These are phyloP conservation scores for Drosophila biarmipes DNA, from an alignment of 1,140 invertebrate species.

Conservation along the genomic window DNA sequence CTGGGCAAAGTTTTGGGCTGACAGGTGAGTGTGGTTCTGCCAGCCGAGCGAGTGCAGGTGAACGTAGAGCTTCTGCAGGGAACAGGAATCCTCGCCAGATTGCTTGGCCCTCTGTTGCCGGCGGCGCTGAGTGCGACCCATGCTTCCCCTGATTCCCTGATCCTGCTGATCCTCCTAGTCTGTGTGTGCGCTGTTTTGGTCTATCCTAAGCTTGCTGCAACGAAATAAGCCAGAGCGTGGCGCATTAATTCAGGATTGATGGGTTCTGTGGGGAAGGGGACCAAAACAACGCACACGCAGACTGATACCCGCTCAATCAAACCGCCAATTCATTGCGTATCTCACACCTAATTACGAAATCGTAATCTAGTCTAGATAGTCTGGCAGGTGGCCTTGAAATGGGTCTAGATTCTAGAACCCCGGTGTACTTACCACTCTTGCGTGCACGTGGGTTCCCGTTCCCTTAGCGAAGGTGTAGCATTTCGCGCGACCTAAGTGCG, in stretches of 20 bases:
- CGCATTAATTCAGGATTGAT: slow-evolving; percentile 38
- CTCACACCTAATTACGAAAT: slow-evolving; percentile 65
- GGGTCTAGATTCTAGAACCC: neutral
- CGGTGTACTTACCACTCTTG: slow-evolving; percentile 61
- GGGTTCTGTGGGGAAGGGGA: slow-evolving; percentile 13
- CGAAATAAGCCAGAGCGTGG: slow-evolving; percentile 72
- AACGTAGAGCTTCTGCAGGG: slow-evolving; percentile 51
- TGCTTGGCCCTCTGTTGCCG: slow-evolving; percentile 20
- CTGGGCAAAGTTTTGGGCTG: slow-evolving; percentile 31
- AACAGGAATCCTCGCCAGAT: neutral
- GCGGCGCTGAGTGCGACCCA: slow-evolving; percentile 74
- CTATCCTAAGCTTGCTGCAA: slow-evolving; percentile 68
- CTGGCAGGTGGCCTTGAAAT: slow-evolving; percentile 64
- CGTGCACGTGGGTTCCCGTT: slow-evolving; percentile 30
- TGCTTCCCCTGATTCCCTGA: slow-evolving; percentile 11
- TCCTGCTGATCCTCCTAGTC: neutral
- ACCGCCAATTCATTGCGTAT: slow-evolving; percentile 40
- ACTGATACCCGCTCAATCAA: slow-evolving; percentile 32
- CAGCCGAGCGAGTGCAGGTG: slow-evolving; percentile 58
- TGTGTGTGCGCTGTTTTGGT: slow-evolving; percentile 75
- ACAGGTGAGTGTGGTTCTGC: slow-evolving; percentile 62
- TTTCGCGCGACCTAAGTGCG: slow-evolving; percentile 34
- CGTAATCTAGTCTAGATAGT: slow-evolving; percentile 55
- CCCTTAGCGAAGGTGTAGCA: slow-evolving; percentile 38
- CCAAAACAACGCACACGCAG: slow-evolving; percentile 79